Evolutionary conservation across 2,888 invertebrate genomes (phyloP).

Genomic region (Machimus atricapillus): DNA sequence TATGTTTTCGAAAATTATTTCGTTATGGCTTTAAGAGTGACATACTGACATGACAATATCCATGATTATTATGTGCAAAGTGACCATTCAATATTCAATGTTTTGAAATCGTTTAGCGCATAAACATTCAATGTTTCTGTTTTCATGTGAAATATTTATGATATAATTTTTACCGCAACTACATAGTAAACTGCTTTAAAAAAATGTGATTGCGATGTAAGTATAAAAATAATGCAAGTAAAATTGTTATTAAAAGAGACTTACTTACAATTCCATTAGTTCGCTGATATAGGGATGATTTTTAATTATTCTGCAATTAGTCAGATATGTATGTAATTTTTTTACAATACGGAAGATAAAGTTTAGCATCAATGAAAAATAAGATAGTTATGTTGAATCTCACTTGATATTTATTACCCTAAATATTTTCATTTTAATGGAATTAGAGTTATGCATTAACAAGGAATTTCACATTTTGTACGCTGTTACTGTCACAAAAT

Average conservation of each 20-base stretch:
- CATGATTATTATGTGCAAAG: not conserved
- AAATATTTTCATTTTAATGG: not conserved
- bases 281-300: not conserved
- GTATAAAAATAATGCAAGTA: not conserved
- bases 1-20: not conserved
- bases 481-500: conserved; percentile 22
- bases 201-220: no score
- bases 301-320: not conserved
- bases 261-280: not conserved
- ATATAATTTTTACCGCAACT: no score
- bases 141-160: no score
- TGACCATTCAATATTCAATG: not conserved
- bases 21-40: not conserved
- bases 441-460: not conserved
- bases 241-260: not conserved
- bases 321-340: not conserved
- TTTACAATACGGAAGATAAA: not conserved
- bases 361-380: not conserved
- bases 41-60: not conserved
- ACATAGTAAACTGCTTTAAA: not conserved
- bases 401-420: not conserved
- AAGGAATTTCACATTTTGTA: conserved; percentile 24
- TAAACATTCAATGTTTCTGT: no score
- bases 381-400: not conserved
- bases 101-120: not conserved